Percentiles rank a stretch among this genome's conserved stretches.
phyloP scores from a whole-genome alignment of 2,113 vertebrate species.

The Regulus satrapa region DNA sequence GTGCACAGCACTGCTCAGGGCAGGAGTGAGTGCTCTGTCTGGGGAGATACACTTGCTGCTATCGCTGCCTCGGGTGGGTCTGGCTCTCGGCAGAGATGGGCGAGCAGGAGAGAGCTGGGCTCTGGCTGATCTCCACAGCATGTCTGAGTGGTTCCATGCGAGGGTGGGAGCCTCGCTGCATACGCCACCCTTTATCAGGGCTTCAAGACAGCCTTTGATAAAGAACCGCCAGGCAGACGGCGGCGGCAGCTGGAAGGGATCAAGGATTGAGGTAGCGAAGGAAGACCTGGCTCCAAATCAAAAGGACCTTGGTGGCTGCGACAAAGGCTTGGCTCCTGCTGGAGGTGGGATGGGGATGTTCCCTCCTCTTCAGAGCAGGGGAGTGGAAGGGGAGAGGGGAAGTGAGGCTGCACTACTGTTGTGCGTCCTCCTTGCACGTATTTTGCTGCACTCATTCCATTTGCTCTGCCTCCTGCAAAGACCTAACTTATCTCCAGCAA shows the following conservation, averaged over 20 bases:
- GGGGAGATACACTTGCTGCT: accelerated
- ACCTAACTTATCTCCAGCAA: background rate
- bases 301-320: background rate
- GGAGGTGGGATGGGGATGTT: background rate
- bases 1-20: accelerated
- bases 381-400: background rate
- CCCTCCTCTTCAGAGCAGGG: background rate
- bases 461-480: background rate
- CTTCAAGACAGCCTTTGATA: constrained; percentile 12
- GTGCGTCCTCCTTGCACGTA: background rate
- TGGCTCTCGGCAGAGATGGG: background rate
- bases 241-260: background rate
- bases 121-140: background rate
- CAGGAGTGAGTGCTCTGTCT: accelerated
- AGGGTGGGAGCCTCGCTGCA: background rate
- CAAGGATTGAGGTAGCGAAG: background rate
- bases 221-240: constrained; percentile 8
- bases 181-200: background rate
- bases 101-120: background rate
- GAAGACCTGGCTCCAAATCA: background rate
- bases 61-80: accelerated
- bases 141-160: background rate
- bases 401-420: background rate
- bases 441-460: background rate
- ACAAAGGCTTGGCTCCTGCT: accelerated